A percentile compares a stretch with the other conserved stretches of the same genome.
Conservation (phyloP, 2,797 vertebrate species). For the Fundulus diaphanus region DNA sequence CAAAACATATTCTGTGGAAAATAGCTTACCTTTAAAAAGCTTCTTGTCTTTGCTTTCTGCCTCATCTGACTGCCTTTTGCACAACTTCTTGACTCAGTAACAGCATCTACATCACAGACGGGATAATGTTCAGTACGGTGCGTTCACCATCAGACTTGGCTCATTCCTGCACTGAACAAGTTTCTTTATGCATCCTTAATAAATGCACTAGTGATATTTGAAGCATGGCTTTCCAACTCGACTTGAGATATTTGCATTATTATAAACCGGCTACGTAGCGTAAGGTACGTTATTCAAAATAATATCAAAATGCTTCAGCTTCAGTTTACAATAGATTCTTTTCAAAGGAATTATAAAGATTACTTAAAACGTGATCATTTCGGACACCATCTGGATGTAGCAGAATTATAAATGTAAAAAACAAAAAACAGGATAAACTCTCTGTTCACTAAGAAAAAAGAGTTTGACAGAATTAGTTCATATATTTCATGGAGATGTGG, state of each 20-base stretch:
- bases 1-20: neutral
- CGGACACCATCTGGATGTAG: neutral
- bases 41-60: neutral
- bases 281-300: neutral
- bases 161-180: too few relatives aligned
- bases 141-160: too few relatives aligned
- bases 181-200: too few relatives aligned
- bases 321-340: neutral
- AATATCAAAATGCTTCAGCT: neutral
- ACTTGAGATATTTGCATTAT: neutral
- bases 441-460: constrained; percentile 13
- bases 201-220: neutral
- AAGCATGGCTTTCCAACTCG: neutral
- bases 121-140: too few relatives aligned
- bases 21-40: neutral
- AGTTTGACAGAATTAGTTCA: neutral
- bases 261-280: neutral
- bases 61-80: neutral
- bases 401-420: neutral
- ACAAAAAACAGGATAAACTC: neutral
- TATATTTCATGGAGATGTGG: constrained; percentile 2
- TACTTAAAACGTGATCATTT: too few relatives aligned
- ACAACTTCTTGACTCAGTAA: neutral
- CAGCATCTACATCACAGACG: neutral
- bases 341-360: neutral